Evolutionary conservation across 2,888 invertebrate genomes (phyloP), one percentile per base, ranked within the genome.

Genomic region (Epirrhoe tristata): DNA sequence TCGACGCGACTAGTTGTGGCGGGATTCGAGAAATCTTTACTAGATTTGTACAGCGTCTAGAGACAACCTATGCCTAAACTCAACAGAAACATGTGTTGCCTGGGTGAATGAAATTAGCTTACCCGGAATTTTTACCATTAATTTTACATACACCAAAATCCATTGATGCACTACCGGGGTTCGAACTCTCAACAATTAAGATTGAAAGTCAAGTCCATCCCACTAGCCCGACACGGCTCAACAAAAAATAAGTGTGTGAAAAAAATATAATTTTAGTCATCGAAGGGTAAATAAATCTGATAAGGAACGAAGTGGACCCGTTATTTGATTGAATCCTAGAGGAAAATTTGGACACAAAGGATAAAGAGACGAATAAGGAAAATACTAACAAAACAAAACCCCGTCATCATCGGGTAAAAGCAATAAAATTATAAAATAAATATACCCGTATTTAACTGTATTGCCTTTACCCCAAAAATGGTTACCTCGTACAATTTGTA

Each of bases 401-500:
- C 2, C 59, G n/a, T 24, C 36, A 14, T 36, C 10, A 54, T 16
- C 32, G 57, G 7, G 16, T 16, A 51, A 52, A 24, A 48, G 34
- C 53, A 54, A 50, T 54, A 63, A 36, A 3, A 10, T 10, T 36
- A 8, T 36, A 43, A 12, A 43, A 1, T 43, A 12, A 43, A 43
- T 43, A 12, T 24, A 24, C 3, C 24, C 24, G 24, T 12, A 12
- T 43, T 43, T 43, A 39, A 39, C 39, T 10, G 39, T 43, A 43
- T 43, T 43, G 39, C 39, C 12, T 12, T 51, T 54, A 66, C 66
- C 55, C 51, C 52, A 69, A 66, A 58, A 55, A 52, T 55, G 62
- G 61, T 56, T 62, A 55, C 56, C 39, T 66, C 24, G 24, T 59
- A 58, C 62, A 65, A 51, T 43, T 66, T 66, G 70, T 70, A 71